Percentiles rank a stretch among this genome's conserved stretches.
Evolutionary conservation across 2,797 vertebrate genomes (phyloP).

Genomic region (Sylvilagus floridanus): DNA sequence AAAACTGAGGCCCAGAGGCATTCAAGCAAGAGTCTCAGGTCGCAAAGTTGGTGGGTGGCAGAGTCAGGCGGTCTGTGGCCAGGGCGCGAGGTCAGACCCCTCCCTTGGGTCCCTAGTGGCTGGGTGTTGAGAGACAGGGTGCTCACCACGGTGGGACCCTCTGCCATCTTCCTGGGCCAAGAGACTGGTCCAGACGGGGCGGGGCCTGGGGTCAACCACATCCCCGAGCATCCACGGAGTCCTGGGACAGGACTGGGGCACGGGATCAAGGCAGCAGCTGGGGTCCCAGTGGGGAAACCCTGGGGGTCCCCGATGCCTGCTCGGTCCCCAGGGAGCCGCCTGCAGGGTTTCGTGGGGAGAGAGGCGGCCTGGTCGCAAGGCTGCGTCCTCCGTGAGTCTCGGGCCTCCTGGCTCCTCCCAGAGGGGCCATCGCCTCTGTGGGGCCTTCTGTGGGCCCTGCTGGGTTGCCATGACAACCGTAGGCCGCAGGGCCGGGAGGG

Average conservation of each 20-base stretch:
- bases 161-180: background rate
- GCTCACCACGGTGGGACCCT: background rate
- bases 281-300: too few relatives aligned
- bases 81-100: background rate
- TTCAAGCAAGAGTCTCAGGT: background rate
- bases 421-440: constrained; percentile 76
- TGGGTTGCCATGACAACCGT: constrained; percentile 86
- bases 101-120: fast-evolving
- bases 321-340: background rate
- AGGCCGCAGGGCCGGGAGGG: constrained; percentile 62
- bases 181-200: background rate
- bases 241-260: too few relatives aligned
- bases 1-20: background rate
- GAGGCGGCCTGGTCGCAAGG: background rate
- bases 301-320: background rate
- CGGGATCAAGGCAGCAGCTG: background rate
- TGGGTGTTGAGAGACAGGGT: background rate
- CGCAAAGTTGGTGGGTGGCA: background rate
- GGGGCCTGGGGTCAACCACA: too few relatives aligned
- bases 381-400: background rate
- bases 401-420: background rate
- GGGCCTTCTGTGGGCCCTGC: constrained; percentile 81
- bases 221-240: too few relatives aligned
- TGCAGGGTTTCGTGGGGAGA: background rate
- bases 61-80: background rate